Evolutionary conservation across 2,797 vertebrate genomes (phyloP), one percentile per base, ranked within the genome.

Genomic region (Psittacula echo): DNA sequence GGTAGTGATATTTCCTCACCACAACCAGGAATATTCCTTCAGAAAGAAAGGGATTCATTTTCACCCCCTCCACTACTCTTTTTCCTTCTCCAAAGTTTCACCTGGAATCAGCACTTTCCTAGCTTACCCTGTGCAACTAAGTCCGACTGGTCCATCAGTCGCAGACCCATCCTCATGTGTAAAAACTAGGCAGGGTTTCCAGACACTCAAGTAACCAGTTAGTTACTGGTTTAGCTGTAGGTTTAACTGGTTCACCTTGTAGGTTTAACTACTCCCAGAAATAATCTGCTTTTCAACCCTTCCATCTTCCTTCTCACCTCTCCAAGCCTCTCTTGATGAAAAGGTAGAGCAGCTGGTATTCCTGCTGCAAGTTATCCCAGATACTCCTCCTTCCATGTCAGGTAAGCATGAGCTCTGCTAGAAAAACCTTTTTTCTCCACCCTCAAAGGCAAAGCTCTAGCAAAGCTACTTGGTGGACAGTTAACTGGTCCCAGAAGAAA

Each of bases 71-170:
- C 32, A 32, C 2, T 2, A 21, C 17, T 42, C 22, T 13, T 32
- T 41, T 56, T 39, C 27, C 29, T 64, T 64, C 80, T 75, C 32
- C 26, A 41, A 51, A 60, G 10, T 13, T 41, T 42, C 15, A 62
- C 30, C 41, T 47, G 34, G 48, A 76, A 80, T 41, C 54, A 91
- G n/a, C 30, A 45, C 17, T 32, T 66, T 16, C 39, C 34, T 9
- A 34, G 39, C 9, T 61, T 17, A 21, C n/a, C 41, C 65, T 56
- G 7, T 2, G 0, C 0, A 2, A 47, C 50, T 51, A 66, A 75
- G 12, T 24, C 41, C 1, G 0, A 53, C 20, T 34, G 27, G 62
- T 86, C 58, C n/a, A 3, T 39, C 68, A 48, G 39, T 7, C 64
- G 41, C n/a, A 77, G 64, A 67, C 44, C 13, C 41, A 7, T 9